Evolutionary conservation across 2,797 vertebrate genomes (phyloP).

Genomic region (Salarias fasciatus): DNA sequence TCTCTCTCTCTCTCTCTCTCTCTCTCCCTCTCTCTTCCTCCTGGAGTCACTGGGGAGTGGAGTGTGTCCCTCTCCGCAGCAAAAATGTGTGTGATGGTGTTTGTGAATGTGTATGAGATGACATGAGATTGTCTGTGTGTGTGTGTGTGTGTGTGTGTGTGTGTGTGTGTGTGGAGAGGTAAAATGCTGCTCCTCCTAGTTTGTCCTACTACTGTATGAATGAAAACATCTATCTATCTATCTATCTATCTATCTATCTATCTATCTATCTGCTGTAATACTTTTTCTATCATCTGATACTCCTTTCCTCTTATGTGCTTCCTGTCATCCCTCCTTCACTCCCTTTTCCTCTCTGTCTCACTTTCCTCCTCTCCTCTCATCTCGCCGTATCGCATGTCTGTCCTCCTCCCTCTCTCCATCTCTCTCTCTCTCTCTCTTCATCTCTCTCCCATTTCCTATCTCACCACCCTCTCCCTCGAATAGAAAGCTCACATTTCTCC

Average conservation of each 20-base stretch:
- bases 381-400: slow-evolving; percentile 60
- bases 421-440: slow-evolving; percentile 35
- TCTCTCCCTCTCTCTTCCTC: slow-evolving; percentile 31
- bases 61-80: slow-evolving; percentile 36
- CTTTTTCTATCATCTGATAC: slow-evolving; percentile 19
- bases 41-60: slow-evolving; percentile 46
- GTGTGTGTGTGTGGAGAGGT: slow-evolving; percentile 24
- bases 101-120: too few relatives aligned
- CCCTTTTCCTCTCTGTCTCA: slow-evolving; percentile 36
- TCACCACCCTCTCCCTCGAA: slow-evolving; percentile 50
- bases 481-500: slow-evolving; percentile 75
- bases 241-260: slow-evolving; percentile 26
- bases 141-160: slow-evolving; percentile 27
- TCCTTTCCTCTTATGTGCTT: slow-evolving; percentile 14
- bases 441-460: slow-evolving; percentile 15
- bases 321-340: slow-evolving; percentile 28
- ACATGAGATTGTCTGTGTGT: slow-evolving; percentile 51
- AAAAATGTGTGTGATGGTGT: slow-evolving; percentile 34
- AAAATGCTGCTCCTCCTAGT: slow-evolving; percentile 34
- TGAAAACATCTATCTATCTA: slow-evolving; percentile 47
- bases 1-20: too few relatives aligned
- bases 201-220: slow-evolving; percentile 42
- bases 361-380: slow-evolving; percentile 57
- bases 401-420: slow-evolving; percentile 50
- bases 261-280: slow-evolving; percentile 32